Conservation (phyloP, 2,797 vertebrate species). For the Paguma larvata region DNA sequence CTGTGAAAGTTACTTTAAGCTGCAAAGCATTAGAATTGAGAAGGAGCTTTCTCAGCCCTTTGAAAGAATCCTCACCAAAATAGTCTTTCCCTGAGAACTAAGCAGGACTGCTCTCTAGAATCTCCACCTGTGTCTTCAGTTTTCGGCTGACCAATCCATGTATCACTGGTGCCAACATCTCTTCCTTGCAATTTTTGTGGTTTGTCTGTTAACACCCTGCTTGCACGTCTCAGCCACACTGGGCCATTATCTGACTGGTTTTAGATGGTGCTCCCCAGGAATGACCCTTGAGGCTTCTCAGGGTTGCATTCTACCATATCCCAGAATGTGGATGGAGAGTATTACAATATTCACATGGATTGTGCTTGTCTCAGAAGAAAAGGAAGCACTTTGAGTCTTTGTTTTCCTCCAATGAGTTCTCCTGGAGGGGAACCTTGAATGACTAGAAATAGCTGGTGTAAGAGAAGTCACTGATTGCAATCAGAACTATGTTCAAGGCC, state of each 20-base stretch:
- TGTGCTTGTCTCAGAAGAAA: background rate
- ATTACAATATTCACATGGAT: background rate
- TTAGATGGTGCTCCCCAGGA: background rate
- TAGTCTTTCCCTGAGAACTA: background rate
- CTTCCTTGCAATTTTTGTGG: background rate
- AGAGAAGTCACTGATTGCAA: background rate
- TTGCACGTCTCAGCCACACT: background rate
- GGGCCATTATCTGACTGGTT: background rate
- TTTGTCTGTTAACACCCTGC: background rate
- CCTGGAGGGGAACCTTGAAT: background rate
- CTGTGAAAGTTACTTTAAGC: background rate
- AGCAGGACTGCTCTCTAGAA: background rate
- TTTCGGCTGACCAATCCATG: background rate
- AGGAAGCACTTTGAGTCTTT: background rate
- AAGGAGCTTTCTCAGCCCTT: background rate
- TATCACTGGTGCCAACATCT: background rate
- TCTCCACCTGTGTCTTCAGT: background rate
- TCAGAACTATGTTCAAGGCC: background rate
- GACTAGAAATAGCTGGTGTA: background rate
- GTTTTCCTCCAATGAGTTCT: background rate
- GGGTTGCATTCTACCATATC: background rate
- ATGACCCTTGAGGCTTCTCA: background rate
- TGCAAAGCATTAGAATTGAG: background rate
- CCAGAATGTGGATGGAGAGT: background rate
- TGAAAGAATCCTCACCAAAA: background rate